A percentile compares a stretch with the other conserved stretches of the same genome.
These are phyloP conservation scores for Phymatocera aterrima DNA, from an alignment of 2,888 invertebrate genomes.

Conservation along the genomic window DNA sequence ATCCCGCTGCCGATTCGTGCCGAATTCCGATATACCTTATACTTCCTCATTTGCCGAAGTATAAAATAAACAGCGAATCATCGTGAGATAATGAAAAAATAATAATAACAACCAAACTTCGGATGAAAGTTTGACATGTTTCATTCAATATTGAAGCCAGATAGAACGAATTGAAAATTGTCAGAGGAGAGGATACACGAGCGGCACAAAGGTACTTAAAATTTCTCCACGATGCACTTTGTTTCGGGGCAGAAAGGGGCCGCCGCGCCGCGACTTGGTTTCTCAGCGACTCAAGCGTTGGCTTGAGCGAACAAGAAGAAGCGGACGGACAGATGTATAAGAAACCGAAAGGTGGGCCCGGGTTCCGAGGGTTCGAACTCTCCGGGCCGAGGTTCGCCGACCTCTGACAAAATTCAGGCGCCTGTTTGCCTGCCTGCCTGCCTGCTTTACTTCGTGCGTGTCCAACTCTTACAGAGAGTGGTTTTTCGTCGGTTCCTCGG, in stretches of 20 bases:
- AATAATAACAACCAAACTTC: too few relatives aligned
- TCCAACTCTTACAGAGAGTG: slow-evolving; percentile 13
- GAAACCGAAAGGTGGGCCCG: slow-evolving; percentile 37
- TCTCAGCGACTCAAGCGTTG: slow-evolving; percentile 13
- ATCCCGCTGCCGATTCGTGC: too few relatives aligned
- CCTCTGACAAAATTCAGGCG: slow-evolving; percentile 41
- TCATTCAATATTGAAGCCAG: neutral
- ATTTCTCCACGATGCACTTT: neutral
- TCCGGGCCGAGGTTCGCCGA: slow-evolving; percentile 36
- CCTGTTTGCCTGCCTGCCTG: slow-evolving; percentile 21
- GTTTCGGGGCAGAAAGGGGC: neutral
- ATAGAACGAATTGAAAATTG: neutral
- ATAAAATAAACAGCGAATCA: too few relatives aligned
- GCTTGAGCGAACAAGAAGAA: slow-evolving; percentile 31
- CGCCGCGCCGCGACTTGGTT: neutral
- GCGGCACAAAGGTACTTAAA: neutral
- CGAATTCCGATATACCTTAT: too few relatives aligned
- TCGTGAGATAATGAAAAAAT: too few relatives aligned
- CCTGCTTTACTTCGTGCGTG: neutral
- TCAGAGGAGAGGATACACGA: neutral
- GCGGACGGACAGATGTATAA: slow-evolving; percentile 33
- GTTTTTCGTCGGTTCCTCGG: slow-evolving; percentile 14
- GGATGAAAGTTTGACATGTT: neutral
- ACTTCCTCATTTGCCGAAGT: too few relatives aligned
- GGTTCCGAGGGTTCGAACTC: slow-evolving; percentile 36